Percentiles rank a stretch among this genome's conserved stretches.
Conservation (phyloP, 2,113 vertebrate genomes). For the Nyctibius bracteatus region DNA sequence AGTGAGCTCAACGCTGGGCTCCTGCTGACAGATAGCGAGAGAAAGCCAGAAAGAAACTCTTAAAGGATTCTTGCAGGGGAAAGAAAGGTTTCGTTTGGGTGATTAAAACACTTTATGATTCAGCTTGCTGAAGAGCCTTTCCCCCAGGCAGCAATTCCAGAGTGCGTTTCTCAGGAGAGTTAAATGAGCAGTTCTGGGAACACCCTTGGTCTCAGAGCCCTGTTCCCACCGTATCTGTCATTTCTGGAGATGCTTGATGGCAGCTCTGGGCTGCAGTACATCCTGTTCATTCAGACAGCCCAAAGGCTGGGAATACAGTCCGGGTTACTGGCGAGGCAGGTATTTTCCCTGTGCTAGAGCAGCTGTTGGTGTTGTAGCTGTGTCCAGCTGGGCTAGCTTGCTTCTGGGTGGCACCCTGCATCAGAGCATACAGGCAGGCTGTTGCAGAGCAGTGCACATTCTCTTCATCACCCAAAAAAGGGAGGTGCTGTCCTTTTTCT, state of each 20-base stretch:
- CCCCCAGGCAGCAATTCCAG: not conserved
- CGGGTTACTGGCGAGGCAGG: not conserved
- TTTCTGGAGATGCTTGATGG: not conserved
- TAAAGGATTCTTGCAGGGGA: not conserved
- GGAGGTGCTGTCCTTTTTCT: not conserved
- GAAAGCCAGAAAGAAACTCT: not conserved
- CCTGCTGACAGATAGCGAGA: not conserved
- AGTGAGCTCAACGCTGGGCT: not conserved
- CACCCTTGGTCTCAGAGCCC: not conserved
- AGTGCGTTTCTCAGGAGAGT: not conserved
- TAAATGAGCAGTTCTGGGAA: not conserved
- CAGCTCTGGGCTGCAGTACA: not conserved
- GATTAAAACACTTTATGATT: not conserved
- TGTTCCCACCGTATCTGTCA: not conserved
- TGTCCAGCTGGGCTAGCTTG: not conserved
- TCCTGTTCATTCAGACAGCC: not conserved
- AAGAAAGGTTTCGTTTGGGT: not conserved
- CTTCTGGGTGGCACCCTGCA: not conserved
- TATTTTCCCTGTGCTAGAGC: not conserved
- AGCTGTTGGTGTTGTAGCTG: not conserved
- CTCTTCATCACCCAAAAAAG: not conserved
- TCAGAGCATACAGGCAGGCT: not conserved
- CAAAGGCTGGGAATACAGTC: not conserved
- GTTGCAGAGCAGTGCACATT: not conserved
- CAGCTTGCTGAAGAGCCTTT: not conserved